phyloP scores from a whole-genome alignment of 1,140 invertebrate species.

The Megalonaias nervosa region DNA sequence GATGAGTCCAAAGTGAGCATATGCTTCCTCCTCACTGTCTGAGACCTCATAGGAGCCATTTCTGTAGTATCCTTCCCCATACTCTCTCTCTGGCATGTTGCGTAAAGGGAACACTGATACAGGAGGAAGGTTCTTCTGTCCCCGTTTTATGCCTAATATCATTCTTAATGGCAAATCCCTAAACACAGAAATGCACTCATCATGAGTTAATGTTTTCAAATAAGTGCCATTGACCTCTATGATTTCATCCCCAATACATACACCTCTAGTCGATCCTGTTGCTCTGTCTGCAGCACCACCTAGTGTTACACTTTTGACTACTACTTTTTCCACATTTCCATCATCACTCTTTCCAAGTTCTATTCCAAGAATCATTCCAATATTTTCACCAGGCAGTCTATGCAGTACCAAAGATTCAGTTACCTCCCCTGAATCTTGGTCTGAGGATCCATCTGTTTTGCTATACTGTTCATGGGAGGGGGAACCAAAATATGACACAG shows the following conservation, averaged over 20 bases:
- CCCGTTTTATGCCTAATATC: conserved; percentile 47
- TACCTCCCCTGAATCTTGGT: conserved; percentile 36
- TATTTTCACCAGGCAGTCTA: conserved; percentile 87
- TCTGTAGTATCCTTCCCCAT: neutral
- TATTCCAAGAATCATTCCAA: conserved; percentile 93
- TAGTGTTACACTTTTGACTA: conserved; percentile 90
- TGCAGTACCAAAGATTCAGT: conserved; percentile 79
- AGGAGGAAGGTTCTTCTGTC: conserved; percentile 24
- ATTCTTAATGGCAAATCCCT: conserved; percentile 63
- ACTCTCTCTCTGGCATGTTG: conserved; percentile 9
- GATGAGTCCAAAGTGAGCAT: conserved; percentile 47
- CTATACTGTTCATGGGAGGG: conserved; percentile 7
- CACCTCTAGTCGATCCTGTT: conserved; percentile 74
- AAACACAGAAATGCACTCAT: conserved; percentile 85
- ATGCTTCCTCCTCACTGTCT: conserved; percentile 45
- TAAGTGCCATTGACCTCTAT: conserved; percentile 84
- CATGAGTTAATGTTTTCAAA: conserved; percentile 85
- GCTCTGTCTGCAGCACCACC: conserved; percentile 92
- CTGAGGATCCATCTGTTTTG: conserved; percentile 38
- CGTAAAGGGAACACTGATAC: conserved; percentile 26
- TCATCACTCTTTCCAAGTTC: conserved; percentile 84
- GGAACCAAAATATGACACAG: conserved; percentile 32
- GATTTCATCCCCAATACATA: conserved; percentile 89
- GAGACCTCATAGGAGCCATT: conserved; percentile 24
- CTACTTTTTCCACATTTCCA: conserved; percentile 80